phyloP scores from a whole-genome alignment of 2,113 vertebrate species.

The Dendrocopos noguchii region DNA sequence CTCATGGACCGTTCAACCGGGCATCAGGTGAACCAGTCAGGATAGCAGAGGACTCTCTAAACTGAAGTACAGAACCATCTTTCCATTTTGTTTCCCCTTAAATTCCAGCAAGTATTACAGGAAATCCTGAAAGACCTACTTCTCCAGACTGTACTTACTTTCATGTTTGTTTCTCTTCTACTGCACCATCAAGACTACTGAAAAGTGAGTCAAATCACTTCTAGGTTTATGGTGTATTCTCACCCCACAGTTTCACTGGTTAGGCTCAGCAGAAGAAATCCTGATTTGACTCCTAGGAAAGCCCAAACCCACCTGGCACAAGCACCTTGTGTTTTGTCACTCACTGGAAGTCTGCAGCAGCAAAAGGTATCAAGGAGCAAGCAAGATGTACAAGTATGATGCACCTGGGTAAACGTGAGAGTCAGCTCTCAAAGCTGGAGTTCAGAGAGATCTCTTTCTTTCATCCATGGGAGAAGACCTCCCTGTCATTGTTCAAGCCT shows the following conservation, averaged over 20 bases:
- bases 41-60: neutral
- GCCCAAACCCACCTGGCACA: neutral
- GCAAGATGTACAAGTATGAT: neutral
- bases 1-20: neutral
- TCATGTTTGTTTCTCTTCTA: neutral
- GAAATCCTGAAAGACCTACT: neutral
- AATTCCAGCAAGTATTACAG: neutral
- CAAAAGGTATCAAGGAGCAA: neutral
- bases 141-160: neutral
- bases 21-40: neutral
- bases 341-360: neutral
- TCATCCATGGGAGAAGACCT: conserved; percentile 44
- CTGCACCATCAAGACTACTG: neutral
- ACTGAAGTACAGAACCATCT: neutral
- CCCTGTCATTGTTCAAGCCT: conserved; percentile 65
- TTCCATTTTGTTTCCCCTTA: neutral
- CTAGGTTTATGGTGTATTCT: neutral
- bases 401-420: accelerated
- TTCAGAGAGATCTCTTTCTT: conserved; percentile 36
- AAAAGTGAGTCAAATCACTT: neutral
- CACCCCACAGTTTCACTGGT: neutral
- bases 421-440: neutral
- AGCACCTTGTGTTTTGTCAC: neutral
- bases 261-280: neutral
- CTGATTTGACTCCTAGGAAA: neutral